Conservation (phyloP, 2,797 vertebrate species). For the Propithecus deckenii region DNA sequence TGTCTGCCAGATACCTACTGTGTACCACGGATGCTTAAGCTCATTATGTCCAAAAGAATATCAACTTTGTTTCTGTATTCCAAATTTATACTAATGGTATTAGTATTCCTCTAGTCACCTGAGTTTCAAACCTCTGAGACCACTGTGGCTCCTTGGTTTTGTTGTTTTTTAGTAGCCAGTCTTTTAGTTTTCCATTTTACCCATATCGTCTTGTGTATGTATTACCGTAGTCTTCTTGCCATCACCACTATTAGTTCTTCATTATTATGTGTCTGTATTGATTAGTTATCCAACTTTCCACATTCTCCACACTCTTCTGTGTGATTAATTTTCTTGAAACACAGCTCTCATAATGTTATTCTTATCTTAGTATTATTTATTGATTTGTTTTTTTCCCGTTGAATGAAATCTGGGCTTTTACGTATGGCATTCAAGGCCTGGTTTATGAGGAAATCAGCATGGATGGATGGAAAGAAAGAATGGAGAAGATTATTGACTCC, state of each 20-base stretch:
- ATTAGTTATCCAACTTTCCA: neutral
- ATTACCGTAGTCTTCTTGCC: neutral
- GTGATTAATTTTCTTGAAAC: neutral
- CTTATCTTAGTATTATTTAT: neutral
- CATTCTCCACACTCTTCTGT: neutral
- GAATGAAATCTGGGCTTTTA: constrained; percentile 26
- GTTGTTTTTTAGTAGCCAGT: neutral
- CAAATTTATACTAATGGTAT: neutral
- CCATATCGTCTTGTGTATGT: neutral
- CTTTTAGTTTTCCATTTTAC: neutral
- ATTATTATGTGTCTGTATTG: neutral
- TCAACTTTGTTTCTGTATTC: neutral
- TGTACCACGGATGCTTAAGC: neutral
- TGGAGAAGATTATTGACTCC: neutral
- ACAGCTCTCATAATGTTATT: neutral
- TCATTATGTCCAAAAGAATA: neutral
- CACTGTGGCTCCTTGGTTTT: neutral
- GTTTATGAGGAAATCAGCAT: neutral
- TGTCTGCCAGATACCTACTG: neutral
- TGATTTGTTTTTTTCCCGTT: neutral
- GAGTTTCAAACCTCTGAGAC: neutral
- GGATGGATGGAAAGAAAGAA: constrained; percentile 1
- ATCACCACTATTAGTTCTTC: neutral
- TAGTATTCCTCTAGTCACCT: neutral
- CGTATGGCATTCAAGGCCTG: neutral